These are phyloP conservation scores for Cnemophilus loriae DNA, from an alignment of 2,113 vertebrate genomes.

Conservation along the genomic window DNA sequence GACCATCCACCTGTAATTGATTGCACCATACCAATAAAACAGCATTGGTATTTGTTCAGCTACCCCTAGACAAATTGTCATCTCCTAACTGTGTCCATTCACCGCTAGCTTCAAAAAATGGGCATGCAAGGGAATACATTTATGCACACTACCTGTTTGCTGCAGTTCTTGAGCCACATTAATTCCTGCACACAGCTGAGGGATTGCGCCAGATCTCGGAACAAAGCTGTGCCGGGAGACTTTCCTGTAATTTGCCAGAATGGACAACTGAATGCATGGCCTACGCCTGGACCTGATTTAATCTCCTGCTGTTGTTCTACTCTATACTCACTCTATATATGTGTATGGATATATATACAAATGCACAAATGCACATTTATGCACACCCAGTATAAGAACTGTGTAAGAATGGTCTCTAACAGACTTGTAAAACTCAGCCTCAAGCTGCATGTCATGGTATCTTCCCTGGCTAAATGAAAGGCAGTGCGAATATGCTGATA, in stretches of 20 bases:
- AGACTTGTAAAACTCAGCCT: neutral
- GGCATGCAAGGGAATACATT: accelerated
- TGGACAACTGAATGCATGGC: neutral
- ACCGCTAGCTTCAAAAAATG: neutral
- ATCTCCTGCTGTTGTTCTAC: neutral
- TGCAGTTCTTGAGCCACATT: neutral
- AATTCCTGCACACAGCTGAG: neutral
- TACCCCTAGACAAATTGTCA: neutral
- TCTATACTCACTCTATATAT: neutral
- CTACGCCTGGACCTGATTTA: neutral
- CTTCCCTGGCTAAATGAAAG: constrained; percentile 12
- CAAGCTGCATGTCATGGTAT: neutral
- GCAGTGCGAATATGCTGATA: constrained; percentile 12
- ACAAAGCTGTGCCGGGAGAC: neutral
- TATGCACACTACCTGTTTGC: neutral
- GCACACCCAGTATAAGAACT: neutral
- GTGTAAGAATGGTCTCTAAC: neutral
- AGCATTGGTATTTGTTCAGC: neutral
- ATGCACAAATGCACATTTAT: neutral
- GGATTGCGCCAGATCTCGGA: neutral
- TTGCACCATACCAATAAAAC: neutral
- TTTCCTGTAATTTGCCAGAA: neutral
- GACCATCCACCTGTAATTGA: neutral
- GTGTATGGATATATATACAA: too few species aligned
- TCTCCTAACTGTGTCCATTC: neutral